A percentile compares a stretch with the other conserved stretches of the same genome.
These are phyloP conservation scores for Ambastaia sidthimunki DNA, from an alignment of 2,797 vertebrate species.

Conservation along the genomic window DNA sequence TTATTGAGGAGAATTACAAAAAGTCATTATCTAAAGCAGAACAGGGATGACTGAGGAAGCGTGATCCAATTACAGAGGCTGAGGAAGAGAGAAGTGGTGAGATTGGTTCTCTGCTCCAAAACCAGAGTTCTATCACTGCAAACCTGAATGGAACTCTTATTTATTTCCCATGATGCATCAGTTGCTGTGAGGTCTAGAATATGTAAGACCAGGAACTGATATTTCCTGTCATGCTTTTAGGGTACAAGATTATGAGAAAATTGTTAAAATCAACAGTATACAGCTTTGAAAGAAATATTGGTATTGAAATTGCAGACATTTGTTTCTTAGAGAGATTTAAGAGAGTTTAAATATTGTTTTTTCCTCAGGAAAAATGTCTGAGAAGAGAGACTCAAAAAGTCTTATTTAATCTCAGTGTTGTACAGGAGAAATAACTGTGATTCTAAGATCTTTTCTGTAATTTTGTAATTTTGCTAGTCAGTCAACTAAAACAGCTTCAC, in stretches of 20 bases:
- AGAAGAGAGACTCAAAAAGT: no score
- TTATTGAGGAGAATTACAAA: conserved; percentile 41
- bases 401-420: background rate
- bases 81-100: background rate
- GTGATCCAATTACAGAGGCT: conserved; percentile 1
- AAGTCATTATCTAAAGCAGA: conserved; percentile 17
- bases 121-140: background rate
- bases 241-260: background rate
- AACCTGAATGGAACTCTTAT: background rate
- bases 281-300: no score
- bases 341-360: background rate
- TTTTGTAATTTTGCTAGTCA: background rate
- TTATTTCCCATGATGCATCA: background rate
- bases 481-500: conserved; percentile 16
- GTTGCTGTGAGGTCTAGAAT: conserved; percentile 4
- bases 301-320: no score
- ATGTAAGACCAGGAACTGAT: background rate
- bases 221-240: no score
- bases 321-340: background rate
- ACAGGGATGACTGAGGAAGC: conserved; percentile 29
- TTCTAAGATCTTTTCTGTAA: background rate
- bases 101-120: background rate
- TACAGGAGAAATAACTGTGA: background rate
- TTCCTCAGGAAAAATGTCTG: background rate
- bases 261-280: background rate